Percentiles rank a stretch among this genome's conserved stretches.
Evolutionary conservation across 2,113 vertebrate genomes (phyloP).

Genomic region (Talpa occidentalis): DNA sequence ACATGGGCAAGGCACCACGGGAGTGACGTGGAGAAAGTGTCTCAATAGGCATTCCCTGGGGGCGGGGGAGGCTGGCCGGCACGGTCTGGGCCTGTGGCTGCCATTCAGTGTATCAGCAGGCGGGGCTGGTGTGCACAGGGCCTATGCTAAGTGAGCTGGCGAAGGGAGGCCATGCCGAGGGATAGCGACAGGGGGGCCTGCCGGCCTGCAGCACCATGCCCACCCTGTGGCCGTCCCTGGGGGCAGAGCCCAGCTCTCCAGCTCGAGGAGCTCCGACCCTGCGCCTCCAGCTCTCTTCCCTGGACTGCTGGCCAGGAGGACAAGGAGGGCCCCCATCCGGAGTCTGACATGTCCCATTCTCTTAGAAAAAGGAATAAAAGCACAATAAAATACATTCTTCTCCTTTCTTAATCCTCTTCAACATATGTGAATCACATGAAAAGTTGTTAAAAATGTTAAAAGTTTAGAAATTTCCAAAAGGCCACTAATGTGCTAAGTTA

Average conservation of each 20-base stretch:
- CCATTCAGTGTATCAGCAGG: slow-evolving; percentile 49
- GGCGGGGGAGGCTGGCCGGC: background rate
- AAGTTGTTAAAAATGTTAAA: slow-evolving; percentile 79
- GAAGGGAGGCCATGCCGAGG: slow-evolving; percentile 53
- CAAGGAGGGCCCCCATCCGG: background rate
- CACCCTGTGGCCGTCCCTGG: background rate
- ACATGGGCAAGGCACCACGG: slow-evolving; percentile 73
- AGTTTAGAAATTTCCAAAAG: slow-evolving; percentile 76
- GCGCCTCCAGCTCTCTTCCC: background rate
- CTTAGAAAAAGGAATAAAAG: slow-evolving; percentile 56
- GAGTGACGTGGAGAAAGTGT: slow-evolving; percentile 63
- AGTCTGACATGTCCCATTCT: slow-evolving; percentile 2
- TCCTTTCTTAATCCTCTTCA: slow-evolving; percentile 84
- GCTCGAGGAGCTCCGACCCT: background rate
- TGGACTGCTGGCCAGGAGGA: background rate
- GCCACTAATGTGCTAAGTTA: slow-evolving; percentile 77
- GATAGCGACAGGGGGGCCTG: background rate
- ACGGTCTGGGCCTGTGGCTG: slow-evolving; percentile 57
- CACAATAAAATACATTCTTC: slow-evolving; percentile 82
- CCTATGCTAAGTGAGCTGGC: background rate
- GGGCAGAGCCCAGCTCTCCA: background rate
- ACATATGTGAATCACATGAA: slow-evolving; percentile 83
- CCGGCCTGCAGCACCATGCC: slow-evolving; percentile 53
- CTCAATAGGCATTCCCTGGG: background rate
- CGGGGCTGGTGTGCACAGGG: slow-evolving; percentile 41